Evolutionary conservation across 2,888 invertebrate genomes (phyloP), one percentile per base, ranked within the genome.

Genomic region (Metallyticus violacea): DNA sequence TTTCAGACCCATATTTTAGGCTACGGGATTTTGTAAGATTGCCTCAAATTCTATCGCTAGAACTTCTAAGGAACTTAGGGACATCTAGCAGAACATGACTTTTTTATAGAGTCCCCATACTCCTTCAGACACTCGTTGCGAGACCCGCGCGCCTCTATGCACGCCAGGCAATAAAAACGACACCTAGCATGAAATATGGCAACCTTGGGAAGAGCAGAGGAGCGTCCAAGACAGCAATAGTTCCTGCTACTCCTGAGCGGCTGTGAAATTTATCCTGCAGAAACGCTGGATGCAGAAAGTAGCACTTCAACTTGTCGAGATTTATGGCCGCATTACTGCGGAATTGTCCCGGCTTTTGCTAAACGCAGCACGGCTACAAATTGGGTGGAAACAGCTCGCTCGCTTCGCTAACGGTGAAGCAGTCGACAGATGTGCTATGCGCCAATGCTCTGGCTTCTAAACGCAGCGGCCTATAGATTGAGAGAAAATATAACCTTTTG

Each of bases 101-200:
- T 62, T n/a, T 62, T 62, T 62, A 15, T 62, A 62, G 40, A 15
- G 40, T 62, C 40, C 40, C 15, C 0, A 22, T 62, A 22, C 15
- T 62, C n/a, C n/a, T n/a, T n/a, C n/a, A n/a, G n/a, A n/a, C n/a
- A n/a, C n/a, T n/a, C n/a, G 40, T 22, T 22, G 40, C 40, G 40
- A 6, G 15, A 15, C 7, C 1, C 40, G 40, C 40, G 6, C 40
- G 40, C 40, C 1, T 22, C 7, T 7, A 7, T 27, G 29, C 40
- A 79, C 78, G 40, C 30, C 30, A n/a, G 79, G 40, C 86, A 84
- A 86, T 86, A 83, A 86, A 86, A 82, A 80, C 79, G 86, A 86
- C 86, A 77, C 81, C 85, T n/a, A 28, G 84, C 79, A 79, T 86
- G 85, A 86, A 86, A 86, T 86, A 86, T 85, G 83, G 30, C 26